A percentile compares a stretch with the other conserved stretches of the same genome.
These are phyloP conservation scores for Diadumene lineata DNA, from an alignment of 92 coral and sea anemone species.

Conservation along the genomic window DNA sequence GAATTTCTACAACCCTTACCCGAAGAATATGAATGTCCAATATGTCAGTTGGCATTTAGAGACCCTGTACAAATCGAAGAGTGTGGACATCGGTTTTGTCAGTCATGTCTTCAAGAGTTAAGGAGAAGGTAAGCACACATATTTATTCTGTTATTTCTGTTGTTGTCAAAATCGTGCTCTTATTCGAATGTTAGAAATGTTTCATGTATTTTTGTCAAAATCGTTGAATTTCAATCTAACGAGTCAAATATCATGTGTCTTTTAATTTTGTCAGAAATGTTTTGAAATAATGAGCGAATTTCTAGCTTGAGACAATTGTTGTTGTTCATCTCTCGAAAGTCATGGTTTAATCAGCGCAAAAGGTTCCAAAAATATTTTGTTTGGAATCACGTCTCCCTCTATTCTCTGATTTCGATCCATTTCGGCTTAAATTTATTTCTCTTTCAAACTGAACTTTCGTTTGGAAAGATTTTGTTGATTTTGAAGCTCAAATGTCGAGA, in stretches of 20 bases:
- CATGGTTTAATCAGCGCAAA: background rate
- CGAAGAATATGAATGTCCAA: slow-evolving; percentile 96
- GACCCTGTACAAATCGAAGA: slow-evolving; percentile 98
- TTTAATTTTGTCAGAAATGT: background rate
- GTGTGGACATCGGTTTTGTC: slow-evolving; percentile 97
- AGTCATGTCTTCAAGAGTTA: slow-evolving; percentile 92
- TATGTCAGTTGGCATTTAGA: slow-evolving; percentile 95
- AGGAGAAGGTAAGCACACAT: slow-evolving; percentile 71
- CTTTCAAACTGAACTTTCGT: too few species aligned
- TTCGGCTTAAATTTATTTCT: background rate
- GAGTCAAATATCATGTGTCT: background rate
- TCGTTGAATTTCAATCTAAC: too few species aligned
- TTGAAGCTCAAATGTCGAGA: too few species aligned
- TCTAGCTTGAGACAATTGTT: background rate
- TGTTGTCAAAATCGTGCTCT: too few species aligned
- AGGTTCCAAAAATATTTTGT: background rate
- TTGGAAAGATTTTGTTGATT: too few species aligned
- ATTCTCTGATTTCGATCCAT: too few species aligned
- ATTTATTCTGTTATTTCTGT: too few species aligned
- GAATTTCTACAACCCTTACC: slow-evolving; percentile 86
- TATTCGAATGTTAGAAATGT: too few species aligned
- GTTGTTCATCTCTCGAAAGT: background rate
- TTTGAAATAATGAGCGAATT: background rate
- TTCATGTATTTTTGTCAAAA: too few species aligned
- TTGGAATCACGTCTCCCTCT: too few species aligned